These are phyloP conservation scores for Xiphydria camelus DNA, from an alignment of 2,888 invertebrate genomes.

Conservation along the genomic window DNA sequence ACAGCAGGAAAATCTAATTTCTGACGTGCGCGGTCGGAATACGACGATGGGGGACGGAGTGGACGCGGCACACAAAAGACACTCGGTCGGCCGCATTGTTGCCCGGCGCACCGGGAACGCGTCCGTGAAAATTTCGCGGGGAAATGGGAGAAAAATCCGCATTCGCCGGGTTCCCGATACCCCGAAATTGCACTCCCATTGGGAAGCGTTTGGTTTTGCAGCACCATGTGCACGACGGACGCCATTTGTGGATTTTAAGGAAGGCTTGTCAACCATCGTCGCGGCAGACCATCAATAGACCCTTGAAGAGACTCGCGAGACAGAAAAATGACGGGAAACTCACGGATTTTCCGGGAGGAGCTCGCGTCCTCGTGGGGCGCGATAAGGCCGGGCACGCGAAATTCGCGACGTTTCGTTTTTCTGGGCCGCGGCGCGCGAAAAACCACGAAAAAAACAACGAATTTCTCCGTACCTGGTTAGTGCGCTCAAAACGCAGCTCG, in stretches of 20 bases:
- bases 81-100: slow-evolving; percentile 23
- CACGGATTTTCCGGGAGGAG: slow-evolving; percentile 34
- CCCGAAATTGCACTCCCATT: no score
- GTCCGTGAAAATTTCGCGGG: no score
- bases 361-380: slow-evolving; percentile 33
- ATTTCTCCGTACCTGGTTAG: slow-evolving; percentile 68
- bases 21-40: slow-evolving; percentile 17
- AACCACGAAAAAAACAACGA: slow-evolving; percentile 52
- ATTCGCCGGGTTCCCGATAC: no score
- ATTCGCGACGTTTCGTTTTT: slow-evolving; percentile 36
- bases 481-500: slow-evolving; percentile 72
- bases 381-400: slow-evolving; percentile 30
- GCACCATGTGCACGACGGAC: slow-evolving; percentile 49
- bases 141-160: no score
- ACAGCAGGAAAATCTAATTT: no score
- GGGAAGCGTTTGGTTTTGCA: slow-evolving; percentile 27
- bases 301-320: slow-evolving; percentile 33
- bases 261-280: slow-evolving; percentile 51
- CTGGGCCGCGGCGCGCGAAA: slow-evolving; percentile 40
- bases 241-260: slow-evolving; percentile 47
- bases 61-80: slow-evolving; percentile 29
- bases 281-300: slow-evolving; percentile 39
- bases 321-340: slow-evolving; percentile 34
- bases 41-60: slow-evolving; percentile 20
- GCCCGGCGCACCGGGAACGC: no score